Conservation (phyloP, 2,888 invertebrate species). For the Synergus laeviventris region DNA sequence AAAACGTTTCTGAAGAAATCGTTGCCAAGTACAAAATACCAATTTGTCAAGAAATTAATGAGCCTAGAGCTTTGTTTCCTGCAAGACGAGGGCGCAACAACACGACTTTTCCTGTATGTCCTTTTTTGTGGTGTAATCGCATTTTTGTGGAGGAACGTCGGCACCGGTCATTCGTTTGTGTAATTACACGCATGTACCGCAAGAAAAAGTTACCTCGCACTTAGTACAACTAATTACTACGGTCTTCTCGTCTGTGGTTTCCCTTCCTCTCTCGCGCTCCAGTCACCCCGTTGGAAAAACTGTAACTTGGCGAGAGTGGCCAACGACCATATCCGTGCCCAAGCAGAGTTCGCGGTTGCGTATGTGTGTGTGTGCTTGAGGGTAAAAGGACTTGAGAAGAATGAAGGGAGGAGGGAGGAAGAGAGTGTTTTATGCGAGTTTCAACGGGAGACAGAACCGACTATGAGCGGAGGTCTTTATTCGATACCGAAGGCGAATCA, state of each 20-base stretch:
- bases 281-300: slow-evolving; percentile 40
- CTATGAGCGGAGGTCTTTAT: slow-evolving; percentile 69
- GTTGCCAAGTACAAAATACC: neutral
- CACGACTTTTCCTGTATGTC: slow-evolving; percentile 14
- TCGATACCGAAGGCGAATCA: slow-evolving; percentile 73
- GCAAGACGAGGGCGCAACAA: slow-evolving; percentile 17
- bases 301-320: slow-evolving; percentile 36
- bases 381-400: slow-evolving; percentile 33
- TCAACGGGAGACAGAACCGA: slow-evolving; percentile 66
- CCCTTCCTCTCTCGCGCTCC: slow-evolving; percentile 50
- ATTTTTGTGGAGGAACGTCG: slow-evolving; percentile 30
- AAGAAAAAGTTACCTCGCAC: slow-evolving; percentile 69
- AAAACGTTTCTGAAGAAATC: neutral
- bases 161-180: slow-evolving; percentile 53
- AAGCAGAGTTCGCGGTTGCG: neutral
- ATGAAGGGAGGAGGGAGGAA: slow-evolving; percentile 29
- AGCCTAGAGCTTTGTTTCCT: neutral
- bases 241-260: slow-evolving; percentile 41
- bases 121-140: slow-evolving; percentile 24
- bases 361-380: slow-evolving; percentile 16
- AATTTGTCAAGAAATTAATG: neutral
- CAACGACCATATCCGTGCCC: slow-evolving; percentile 23
- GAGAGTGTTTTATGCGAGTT: slow-evolving; percentile 54
- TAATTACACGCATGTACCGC: slow-evolving; percentile 55
- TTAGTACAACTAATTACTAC: slow-evolving; percentile 71